A percentile compares a stretch with the other conserved stretches of the same genome.
Evolutionary conservation across 2,113 vertebrate species (phyloP).

Genomic region (Otocyon megalotis): DNA sequence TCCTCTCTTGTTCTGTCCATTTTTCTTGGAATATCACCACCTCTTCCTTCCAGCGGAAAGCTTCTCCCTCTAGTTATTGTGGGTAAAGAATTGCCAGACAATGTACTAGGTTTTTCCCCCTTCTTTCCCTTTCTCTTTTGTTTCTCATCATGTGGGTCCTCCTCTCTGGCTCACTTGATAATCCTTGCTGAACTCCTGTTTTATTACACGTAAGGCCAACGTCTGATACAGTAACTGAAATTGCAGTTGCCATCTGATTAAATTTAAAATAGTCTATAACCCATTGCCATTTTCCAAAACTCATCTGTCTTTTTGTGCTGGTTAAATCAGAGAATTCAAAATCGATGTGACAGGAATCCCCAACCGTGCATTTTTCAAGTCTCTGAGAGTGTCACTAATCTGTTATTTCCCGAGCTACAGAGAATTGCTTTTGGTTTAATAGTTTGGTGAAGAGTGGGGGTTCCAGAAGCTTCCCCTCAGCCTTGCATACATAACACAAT

Average conservation of each 20-base stretch:
- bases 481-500: neutral
- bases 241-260: neutral
- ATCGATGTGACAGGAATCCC: neutral
- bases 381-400: neutral
- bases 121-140: neutral
- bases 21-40: neutral
- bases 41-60: neutral
- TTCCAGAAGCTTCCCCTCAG: neutral
- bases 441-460: neutral
- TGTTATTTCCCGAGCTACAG: neutral
- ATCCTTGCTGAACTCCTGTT: neutral
- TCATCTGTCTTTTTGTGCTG: neutral
- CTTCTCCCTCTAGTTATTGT: neutral
- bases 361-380: neutral
- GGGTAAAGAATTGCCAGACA: neutral
- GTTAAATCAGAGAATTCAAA: neutral
- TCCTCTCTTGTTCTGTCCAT: neutral
- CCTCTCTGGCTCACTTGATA: neutral
- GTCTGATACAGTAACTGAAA: neutral
- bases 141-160: neutral
- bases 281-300: neutral
- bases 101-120: fast-evolving
- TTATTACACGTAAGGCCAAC: neutral
- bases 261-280: neutral
- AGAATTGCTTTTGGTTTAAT: neutral